These are phyloP conservation scores for Cotesia glomerata DNA, from an alignment of 1,140 invertebrate genomes.

Conservation along the genomic window DNA sequence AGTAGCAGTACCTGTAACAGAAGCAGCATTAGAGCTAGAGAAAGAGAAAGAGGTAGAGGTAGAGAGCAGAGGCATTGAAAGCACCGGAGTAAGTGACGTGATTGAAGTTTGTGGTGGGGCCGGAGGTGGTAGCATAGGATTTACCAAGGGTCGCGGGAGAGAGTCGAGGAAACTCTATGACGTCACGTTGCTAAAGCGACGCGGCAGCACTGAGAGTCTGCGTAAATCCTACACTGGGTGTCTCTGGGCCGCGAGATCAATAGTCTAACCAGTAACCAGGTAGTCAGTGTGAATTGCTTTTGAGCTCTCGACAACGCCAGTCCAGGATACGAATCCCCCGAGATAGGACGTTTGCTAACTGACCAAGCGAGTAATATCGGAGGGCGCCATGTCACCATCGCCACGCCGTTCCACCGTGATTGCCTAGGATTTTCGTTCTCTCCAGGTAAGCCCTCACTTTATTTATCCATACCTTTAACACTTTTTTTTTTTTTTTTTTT, in stretches of 20 bases:
- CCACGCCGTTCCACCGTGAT: constrained; percentile 45
- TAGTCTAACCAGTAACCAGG: constrained; percentile 59
- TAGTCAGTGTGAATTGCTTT: constrained; percentile 52
- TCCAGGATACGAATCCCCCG: constrained; percentile 60
- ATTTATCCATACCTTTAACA: background rate
- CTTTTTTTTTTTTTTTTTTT: constrained; percentile 7
- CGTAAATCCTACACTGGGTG: constrained; percentile 53
- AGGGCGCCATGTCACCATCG: constrained; percentile 52
- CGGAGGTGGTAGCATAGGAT: no score
- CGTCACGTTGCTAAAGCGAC: constrained; percentile 64
- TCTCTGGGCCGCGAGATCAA: constrained; percentile 58
- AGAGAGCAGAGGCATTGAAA: no score
- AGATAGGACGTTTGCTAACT: constrained; percentile 51
- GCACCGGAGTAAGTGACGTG: no score
- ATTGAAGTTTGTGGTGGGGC: no score
- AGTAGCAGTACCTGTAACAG: background rate
- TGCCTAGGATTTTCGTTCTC: constrained; percentile 55
- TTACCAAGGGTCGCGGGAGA: background rate
- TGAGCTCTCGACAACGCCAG: constrained; percentile 56
- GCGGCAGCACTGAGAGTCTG: constrained; percentile 59
- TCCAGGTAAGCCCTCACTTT: constrained; percentile 49
- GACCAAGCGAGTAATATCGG: constrained; percentile 44
- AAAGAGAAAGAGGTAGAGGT: background rate
- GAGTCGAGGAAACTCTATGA: constrained; percentile 47
- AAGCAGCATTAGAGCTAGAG: background rate